phyloP scores from a whole-genome alignment of 2,113 vertebrate genomes.

The Manacus vitellinus region DNA sequence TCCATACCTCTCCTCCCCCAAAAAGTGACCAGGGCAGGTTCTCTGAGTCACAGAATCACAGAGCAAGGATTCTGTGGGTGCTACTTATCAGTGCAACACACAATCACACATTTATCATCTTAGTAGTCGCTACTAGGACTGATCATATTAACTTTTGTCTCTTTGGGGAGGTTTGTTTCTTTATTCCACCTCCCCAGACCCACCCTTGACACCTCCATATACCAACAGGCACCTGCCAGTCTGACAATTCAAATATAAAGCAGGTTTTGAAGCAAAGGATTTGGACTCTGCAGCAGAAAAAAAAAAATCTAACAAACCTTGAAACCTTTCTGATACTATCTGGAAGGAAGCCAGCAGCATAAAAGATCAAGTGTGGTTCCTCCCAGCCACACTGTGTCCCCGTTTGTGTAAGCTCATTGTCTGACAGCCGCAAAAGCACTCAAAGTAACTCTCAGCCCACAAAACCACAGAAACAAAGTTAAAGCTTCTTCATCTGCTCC shows the following conservation, averaged over 20 bases:
- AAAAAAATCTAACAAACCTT: neutral
- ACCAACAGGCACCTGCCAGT: neutral
- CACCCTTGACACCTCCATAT: accelerated
- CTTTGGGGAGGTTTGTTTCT: accelerated
- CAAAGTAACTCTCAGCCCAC: neutral
- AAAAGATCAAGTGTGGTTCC: neutral
- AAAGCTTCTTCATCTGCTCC: neutral
- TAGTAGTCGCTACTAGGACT: neutral
- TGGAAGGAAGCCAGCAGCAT: neutral
- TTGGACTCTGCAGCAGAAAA: neutral
- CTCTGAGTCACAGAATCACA: neutral
- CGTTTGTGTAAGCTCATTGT: neutral
- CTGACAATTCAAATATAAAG: neutral
- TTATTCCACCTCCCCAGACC: neutral
- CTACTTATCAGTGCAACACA: neutral
- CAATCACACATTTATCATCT: neutral
- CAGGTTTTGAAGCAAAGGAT: accelerated
- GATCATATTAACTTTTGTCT: accelerated
- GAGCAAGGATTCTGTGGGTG: accelerated
- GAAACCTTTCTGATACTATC: neutral
- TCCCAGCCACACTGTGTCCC: neutral
- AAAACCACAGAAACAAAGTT: neutral
- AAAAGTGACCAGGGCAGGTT: neutral
- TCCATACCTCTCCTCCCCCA: neutral
- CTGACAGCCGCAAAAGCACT: neutral